Conservation (phyloP, 2,888 invertebrate genomes). For the Phortica magna region DNA sequence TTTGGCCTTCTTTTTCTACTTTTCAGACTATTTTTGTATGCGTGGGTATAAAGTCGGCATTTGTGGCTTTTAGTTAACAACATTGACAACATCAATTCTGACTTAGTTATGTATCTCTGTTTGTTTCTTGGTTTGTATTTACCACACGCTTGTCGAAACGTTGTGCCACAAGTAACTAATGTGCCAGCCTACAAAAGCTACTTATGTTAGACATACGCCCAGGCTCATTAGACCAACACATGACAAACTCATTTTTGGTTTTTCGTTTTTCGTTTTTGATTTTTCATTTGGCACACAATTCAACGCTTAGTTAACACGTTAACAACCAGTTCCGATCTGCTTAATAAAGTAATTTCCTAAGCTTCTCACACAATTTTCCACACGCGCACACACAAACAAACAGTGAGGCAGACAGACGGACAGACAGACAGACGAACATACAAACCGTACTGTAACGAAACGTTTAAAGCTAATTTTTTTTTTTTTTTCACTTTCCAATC, state of each 20-base stretch:
- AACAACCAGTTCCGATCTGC: neutral
- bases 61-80: neutral
- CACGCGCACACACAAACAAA: conserved; percentile 3
- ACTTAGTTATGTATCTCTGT: neutral
- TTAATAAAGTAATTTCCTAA: conserved; percentile 17
- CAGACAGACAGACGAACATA: neutral
- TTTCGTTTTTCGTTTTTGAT: neutral
- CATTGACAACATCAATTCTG: neutral
- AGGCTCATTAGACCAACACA: too few relatives aligned
- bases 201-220: too few relatives aligned
- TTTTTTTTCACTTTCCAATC: conserved; percentile 70
- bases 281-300: neutral
- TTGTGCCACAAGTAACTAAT: too few relatives aligned
- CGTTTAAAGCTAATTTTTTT: conserved; percentile 64
- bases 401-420: conserved; percentile 1
- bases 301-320: neutral
- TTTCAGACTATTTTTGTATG: conserved; percentile 57
- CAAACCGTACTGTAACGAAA: conserved; percentile 47
- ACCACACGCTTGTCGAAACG: too few relatives aligned
- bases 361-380: conserved; percentile 15
- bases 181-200: too few relatives aligned
- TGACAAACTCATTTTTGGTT: neutral
- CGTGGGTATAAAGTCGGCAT: conserved; percentile 18
- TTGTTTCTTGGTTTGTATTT: neutral
- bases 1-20: conserved; percentile 9